Conservation (phyloP, 2,113 vertebrate species). For the Lethenteron reissneri region DNA sequence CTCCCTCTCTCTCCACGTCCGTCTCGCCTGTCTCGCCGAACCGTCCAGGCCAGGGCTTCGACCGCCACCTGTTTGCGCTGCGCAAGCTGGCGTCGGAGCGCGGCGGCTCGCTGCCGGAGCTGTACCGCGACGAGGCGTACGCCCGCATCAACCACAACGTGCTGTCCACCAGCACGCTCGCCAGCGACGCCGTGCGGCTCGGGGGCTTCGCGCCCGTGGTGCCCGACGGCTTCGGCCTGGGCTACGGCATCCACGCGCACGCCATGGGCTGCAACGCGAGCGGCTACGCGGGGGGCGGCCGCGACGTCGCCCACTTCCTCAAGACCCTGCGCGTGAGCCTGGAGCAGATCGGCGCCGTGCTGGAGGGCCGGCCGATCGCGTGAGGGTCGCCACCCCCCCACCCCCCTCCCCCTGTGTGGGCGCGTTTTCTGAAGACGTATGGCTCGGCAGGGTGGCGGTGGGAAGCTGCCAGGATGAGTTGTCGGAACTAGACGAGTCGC, state of each 20-base stretch:
- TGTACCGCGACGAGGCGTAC: slow-evolving; percentile 62
- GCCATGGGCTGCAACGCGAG: slow-evolving; percentile 75
- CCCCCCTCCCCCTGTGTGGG: no score
- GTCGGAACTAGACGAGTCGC: no score
- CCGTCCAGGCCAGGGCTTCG: slow-evolving; percentile 66
- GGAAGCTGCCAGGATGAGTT: no score
- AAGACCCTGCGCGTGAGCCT: slow-evolving; percentile 51
- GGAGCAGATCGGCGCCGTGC: slow-evolving; percentile 56
- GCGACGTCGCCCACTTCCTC: slow-evolving; percentile 50
- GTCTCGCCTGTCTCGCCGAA: no score
- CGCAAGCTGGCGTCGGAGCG: slow-evolving; percentile 32
- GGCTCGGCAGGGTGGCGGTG: no score
- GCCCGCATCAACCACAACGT: slow-evolving; percentile 62
- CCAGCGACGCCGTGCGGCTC: slow-evolving; percentile 41
- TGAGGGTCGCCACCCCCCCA: no score
- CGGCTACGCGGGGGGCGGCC: slow-evolving; percentile 34
- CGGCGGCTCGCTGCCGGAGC: slow-evolving; percentile 26
- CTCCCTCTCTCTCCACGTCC: no score
- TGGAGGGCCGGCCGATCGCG: slow-evolving; percentile 42
- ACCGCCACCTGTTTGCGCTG: slow-evolving; percentile 67
- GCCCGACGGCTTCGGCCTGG: slow-evolving; percentile 61
- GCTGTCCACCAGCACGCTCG: slow-evolving; percentile 72
- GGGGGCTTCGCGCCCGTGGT: slow-evolving; percentile 85
- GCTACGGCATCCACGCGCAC: slow-evolving; percentile 47
- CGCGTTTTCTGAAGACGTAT: no score